Conservation (phyloP, 2,888 invertebrate genomes). For the Fissipunctia ypsillon region DNA sequence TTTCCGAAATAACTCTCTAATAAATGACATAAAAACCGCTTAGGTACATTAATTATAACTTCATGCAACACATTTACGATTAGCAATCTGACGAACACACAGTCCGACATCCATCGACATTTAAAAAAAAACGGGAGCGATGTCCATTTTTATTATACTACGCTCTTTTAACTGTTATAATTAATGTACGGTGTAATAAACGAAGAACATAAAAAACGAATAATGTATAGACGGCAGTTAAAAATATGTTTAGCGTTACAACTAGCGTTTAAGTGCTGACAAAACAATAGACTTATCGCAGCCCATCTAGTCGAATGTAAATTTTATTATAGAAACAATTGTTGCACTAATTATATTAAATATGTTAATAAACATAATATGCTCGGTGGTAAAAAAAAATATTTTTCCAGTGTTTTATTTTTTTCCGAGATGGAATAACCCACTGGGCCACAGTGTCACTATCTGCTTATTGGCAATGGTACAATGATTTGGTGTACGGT, state of each 20-base stretch:
- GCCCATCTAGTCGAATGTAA: conserved; percentile 59
- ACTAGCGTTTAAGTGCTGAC: conserved; percentile 69
- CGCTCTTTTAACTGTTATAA: conserved; percentile 87
- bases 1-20: background rate
- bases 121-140: conserved; percentile 77
- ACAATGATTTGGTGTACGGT: background rate
- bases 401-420: conserved; percentile 1
- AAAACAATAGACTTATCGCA: conserved; percentile 65
- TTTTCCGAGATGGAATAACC: background rate
- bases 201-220: conserved; percentile 73
- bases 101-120: conserved; percentile 49
- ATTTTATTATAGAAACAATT: conserved; percentile 68
- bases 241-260: conserved; percentile 67
- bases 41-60: background rate
- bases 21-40: background rate
- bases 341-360: conserved; percentile 65
- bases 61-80: background rate
- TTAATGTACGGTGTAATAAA: conserved; percentile 85
- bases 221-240: conserved; percentile 68
- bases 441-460: background rate
- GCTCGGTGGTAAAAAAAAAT: conserved; percentile 13
- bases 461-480: background rate
- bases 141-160: conserved; percentile 83
- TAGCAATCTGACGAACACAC: conserved; percentile 43
- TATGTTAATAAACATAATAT: conserved; percentile 52